phyloP scores from a whole-genome alignment of 2,113 vertebrate genomes.

The Pristiophorus japonicus region DNA sequence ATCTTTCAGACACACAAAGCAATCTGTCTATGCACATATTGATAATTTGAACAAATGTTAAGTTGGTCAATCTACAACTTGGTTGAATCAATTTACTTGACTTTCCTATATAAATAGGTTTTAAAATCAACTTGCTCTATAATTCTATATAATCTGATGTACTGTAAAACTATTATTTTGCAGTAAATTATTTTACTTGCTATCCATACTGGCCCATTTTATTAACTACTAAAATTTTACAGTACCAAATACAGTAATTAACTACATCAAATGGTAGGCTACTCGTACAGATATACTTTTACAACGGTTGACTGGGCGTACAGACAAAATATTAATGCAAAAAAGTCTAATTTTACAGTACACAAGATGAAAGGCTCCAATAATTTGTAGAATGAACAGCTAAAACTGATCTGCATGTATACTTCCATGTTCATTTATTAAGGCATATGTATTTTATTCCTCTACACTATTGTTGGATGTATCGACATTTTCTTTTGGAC shows the following conservation, averaged over 20 bases:
- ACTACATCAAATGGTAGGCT: not conserved
- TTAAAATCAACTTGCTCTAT: conserved; percentile 1
- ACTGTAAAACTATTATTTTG: conserved; percentile 18
- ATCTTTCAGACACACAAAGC: conserved; percentile 13
- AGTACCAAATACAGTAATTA: not conserved
- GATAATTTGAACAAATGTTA: not conserved
- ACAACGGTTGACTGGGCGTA: not conserved
- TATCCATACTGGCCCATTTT: not conserved
- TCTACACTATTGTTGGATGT: not conserved
- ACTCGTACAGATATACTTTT: not conserved
- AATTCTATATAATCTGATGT: not conserved
- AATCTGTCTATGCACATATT: not conserved
- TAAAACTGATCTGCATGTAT: not conserved
- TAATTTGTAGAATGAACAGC: not conserved
- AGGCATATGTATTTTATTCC: not conserved
- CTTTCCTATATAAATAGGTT: not conserved
- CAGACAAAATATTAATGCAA: not conserved
- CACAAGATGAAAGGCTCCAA: not conserved
- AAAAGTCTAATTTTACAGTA: not conserved
- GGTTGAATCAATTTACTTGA: not conserved
- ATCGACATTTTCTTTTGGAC: not conserved
- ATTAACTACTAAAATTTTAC: not conserved
- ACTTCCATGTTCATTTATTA: not conserved
- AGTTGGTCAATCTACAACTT: not conserved
- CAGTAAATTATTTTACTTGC: not conserved